Conservation (phyloP, 2,888 invertebrate species). For the Coremacera marginata region DNA sequence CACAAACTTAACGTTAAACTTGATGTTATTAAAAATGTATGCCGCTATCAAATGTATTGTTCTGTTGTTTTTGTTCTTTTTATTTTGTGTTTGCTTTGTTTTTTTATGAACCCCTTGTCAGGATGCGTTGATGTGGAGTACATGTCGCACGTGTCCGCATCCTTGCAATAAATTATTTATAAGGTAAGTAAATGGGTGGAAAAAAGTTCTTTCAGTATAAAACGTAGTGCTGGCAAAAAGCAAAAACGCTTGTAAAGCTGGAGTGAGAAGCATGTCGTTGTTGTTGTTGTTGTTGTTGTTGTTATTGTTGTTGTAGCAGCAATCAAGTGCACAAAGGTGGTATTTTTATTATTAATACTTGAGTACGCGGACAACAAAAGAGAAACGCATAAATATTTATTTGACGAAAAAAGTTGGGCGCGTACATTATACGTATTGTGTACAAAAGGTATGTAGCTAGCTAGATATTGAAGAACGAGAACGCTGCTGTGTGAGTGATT, state of each 20-base stretch:
- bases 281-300: no score
- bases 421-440: background rate
- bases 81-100: background rate
- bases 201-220: no score
- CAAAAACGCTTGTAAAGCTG: no score
- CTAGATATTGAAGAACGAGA: background rate
- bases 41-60: background rate
- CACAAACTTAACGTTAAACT: background rate
- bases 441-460: background rate
- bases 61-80: background rate
- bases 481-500: background rate
- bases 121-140: background rate
- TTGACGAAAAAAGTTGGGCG: background rate
- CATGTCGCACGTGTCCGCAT: slow-evolving; percentile 16
- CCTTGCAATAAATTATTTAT: slow-evolving; percentile 12
- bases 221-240: no score
- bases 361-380: no score
- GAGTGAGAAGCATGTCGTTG: no score
- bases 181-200: background rate
- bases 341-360: no score
- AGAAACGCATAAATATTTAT: no score
- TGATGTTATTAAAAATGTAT: slow-evolving; percentile 13
- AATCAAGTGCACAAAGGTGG: no score
- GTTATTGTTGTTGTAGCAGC: no score
- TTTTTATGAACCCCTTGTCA: slow-evolving; percentile 8